Base-by-base conservation (phyloP, 2,888 invertebrate species). In the Fragum fragum region DNA sequence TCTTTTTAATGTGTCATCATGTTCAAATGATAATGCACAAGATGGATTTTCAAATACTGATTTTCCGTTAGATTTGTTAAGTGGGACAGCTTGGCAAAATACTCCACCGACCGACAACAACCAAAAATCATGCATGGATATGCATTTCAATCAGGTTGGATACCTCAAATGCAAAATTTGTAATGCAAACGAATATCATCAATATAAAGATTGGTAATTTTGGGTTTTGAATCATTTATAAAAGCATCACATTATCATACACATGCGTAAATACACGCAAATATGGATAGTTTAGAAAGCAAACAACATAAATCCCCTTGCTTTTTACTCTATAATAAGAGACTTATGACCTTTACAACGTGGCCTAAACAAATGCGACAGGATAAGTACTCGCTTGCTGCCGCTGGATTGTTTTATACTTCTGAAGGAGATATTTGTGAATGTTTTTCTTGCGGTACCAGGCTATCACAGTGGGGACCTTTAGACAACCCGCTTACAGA, bases 381-480 rank as follows among this genome's bases (percentile, higher is more conserved):
- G 26, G 47, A 59, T 26, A 61, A 73, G 61, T 47, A 61, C 61
- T 26, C 42, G 9, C 26, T 73, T n/a, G 61, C 61, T 16, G 16
- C 26, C 2, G 39, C 61, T 9, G 73, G 73, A 42, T 28, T 73
- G n/a, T 72, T 23, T 42, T 57, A 72, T 61, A 73, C 18, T 9
- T 39, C 26, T 0, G 73, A 61, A 61, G 61, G 47, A 26, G 61
- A 61, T 26, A 42, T 57, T 36, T 71, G 71, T 18, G 39, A 42
- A 47, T 73, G 73, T 73, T 73, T 73, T 59, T 53, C 61, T 9
- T 59, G 73, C 36, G 61, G 73, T 26, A 59, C 59, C n/a, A 23
- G 28, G 11, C 39, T 73, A n/a, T 39, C 26, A 16, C 39, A 28
- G 23, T 73, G 61, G 73, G 61, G 21, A 61, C 16, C 23, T 26